These are phyloP conservation scores for Syrmaticus mikado DNA, from an alignment of 2,113 vertebrate species.

Conservation along the genomic window DNA sequence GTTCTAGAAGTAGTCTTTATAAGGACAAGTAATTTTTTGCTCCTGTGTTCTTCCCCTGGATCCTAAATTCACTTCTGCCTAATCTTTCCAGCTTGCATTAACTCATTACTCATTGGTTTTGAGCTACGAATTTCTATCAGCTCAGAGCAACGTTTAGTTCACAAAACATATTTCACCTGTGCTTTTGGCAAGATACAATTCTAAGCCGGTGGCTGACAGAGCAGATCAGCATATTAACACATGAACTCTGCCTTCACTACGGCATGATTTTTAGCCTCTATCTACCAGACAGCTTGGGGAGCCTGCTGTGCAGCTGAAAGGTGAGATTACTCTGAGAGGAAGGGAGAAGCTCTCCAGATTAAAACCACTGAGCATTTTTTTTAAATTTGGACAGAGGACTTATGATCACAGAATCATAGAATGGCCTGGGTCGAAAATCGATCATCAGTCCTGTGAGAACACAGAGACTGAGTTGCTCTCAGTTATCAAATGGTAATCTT, in stretches of 20 bases:
- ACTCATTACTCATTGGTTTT: not conserved
- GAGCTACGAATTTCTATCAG: not conserved
- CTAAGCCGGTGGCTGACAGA: conserved; percentile 32
- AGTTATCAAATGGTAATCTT: not conserved
- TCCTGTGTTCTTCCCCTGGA: not conserved
- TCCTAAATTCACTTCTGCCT: conserved; percentile 4
- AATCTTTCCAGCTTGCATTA: conserved; percentile 24
- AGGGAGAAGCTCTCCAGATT: not conserved
- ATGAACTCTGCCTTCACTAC: not conserved
- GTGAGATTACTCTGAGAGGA: not conserved
- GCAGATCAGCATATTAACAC: conserved; percentile 32
- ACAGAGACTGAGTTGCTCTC: not conserved
- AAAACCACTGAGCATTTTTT: not conserved
- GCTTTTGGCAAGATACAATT: not conserved
- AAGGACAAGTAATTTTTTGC: conserved; percentile 46
- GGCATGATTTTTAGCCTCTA: conserved; percentile 11
- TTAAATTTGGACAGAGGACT: not conserved
- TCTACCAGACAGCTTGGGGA: not conserved
- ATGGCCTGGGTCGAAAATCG: too few relatives aligned
- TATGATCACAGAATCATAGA: not conserved
- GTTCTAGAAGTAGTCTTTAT: conserved; percentile 20
- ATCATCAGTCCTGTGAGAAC: conserved; percentile 4
- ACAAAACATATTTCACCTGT: not conserved
- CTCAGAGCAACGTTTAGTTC: not conserved
- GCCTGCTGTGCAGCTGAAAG: conserved; percentile 31